Conservation (phyloP, 2,888 invertebrate genomes). For the Ectropis crepuscularia region DNA sequence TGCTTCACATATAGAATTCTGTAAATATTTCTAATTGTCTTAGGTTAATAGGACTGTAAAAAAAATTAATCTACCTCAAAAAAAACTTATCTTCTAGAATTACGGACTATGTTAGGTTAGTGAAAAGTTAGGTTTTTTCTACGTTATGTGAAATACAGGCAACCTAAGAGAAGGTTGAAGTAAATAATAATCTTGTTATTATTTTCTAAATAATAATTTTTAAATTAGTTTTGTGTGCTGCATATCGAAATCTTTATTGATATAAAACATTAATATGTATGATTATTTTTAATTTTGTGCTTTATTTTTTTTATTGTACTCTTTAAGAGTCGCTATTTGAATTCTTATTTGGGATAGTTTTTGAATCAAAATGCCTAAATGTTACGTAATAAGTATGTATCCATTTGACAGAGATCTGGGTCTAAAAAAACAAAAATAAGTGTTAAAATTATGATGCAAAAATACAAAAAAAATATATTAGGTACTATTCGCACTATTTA, state of each 20-base stretch:
- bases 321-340: slow-evolving; percentile 57
- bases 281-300: slow-evolving; percentile 62
- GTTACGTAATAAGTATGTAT: slow-evolving; percentile 32
- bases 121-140: slow-evolving; percentile 70
- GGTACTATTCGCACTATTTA: slow-evolving; percentile 54
- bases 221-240: slow-evolving; percentile 71
- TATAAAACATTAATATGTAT: slow-evolving; percentile 68
- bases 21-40: slow-evolving; percentile 81
- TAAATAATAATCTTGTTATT: slow-evolving; percentile 29
- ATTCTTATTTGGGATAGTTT: slow-evolving; percentile 40
- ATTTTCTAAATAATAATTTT: slow-evolving; percentile 46
- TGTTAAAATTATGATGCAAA: slow-evolving; percentile 27
- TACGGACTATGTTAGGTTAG: slow-evolving; percentile 80
- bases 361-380: slow-evolving; percentile 22
- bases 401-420: slow-evolving; percentile 60
- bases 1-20: slow-evolving; percentile 72
- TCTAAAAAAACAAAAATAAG: slow-evolving; percentile 47
- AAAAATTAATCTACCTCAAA: slow-evolving; percentile 84
- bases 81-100: slow-evolving; percentile 80
- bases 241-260: slow-evolving; percentile 72
- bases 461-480: slow-evolving; percentile 54
- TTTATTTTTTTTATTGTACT: slow-evolving; percentile 56
- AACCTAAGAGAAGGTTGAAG: slow-evolving; percentile 62
- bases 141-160: slow-evolving; percentile 64
- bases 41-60: slow-evolving; percentile 85